Percentiles rank a stretch among this genome's conserved stretches.
Evolutionary conservation across 2,113 vertebrate species (phyloP).

Genomic region (Dissostichus mawsoni): DNA sequence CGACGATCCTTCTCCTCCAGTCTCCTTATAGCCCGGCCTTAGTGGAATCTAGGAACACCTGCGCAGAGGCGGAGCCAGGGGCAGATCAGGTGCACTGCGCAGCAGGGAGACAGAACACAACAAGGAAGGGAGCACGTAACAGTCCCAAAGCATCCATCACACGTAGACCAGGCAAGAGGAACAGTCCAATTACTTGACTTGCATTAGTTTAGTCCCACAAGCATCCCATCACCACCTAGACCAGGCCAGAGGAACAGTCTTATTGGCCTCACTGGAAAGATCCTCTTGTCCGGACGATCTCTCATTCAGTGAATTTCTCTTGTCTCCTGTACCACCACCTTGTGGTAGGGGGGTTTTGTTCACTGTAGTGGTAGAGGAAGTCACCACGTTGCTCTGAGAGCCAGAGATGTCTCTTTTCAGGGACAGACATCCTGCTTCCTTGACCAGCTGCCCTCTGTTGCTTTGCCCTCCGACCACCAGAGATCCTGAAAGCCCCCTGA

Average conservation of each 20-base stretch:
- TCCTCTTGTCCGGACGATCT: neutral
- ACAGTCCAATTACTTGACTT: too few species aligned
- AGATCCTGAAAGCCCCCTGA: slow-evolving; percentile 49
- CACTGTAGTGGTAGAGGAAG: slow-evolving; percentile 37
- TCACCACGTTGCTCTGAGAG: slow-evolving; percentile 1
- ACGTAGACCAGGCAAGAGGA: too few species aligned
- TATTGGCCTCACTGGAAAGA: neutral
- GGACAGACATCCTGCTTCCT: slow-evolving; percentile 31
- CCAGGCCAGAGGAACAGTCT: neutral
- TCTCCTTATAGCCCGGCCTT: too few species aligned
- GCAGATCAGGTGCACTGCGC: too few species aligned
- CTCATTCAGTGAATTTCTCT: slow-evolving; percentile 10
- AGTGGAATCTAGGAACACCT: too few species aligned
- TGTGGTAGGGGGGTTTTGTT: neutral
- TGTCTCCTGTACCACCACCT: slow-evolving; percentile 46
- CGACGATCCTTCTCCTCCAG: too few species aligned
- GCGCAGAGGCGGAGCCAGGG: too few species aligned
- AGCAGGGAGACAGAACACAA: too few species aligned
- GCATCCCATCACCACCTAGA: too few species aligned
- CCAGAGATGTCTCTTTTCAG: slow-evolving; percentile 34
- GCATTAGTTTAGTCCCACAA: too few species aligned
- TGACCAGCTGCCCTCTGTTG: slow-evolving; percentile 31
- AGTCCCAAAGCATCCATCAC: too few species aligned
- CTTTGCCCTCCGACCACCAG: slow-evolving; percentile 60
- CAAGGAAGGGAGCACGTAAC: too few species aligned